Percentiles rank a stretch among this genome's conserved stretches.
phyloP scores from a whole-genome alignment of 2,797 vertebrate genomes.

The Cichlasoma orientale region DNA sequence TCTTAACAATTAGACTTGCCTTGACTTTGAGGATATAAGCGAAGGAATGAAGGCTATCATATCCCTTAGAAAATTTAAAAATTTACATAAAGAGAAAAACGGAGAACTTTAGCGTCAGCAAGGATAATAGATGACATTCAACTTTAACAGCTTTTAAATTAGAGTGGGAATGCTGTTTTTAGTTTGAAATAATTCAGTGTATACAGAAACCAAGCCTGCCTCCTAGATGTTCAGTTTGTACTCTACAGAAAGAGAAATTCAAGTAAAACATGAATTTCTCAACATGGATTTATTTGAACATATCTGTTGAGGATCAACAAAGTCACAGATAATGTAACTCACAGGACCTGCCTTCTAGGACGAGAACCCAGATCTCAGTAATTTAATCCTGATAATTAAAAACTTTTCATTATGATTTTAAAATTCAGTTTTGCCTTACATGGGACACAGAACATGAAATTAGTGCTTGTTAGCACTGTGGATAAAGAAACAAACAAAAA shows the following conservation, averaged over 20 bases:
- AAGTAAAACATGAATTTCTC: neutral
- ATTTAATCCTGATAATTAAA: neutral
- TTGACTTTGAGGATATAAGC: conserved; percentile 11
- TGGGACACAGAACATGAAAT: neutral
- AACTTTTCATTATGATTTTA: neutral
- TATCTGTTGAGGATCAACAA: neutral
- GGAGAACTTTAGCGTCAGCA: neutral
- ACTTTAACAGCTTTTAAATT: neutral
- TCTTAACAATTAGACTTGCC: neutral
- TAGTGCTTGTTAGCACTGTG: neutral
- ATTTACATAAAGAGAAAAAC: neutral
- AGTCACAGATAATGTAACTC: neutral
- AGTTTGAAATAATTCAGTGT: neutral
- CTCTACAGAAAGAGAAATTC: too few relatives aligned
- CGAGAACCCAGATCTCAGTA: neutral
- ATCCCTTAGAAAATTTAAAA: neutral
- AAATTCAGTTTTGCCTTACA: neutral
- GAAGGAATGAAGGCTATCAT: neutral
- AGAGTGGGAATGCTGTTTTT: neutral
- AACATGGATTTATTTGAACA: neutral
- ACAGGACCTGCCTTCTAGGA: too few relatives aligned
- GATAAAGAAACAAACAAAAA: neutral
- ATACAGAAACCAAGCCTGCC: neutral
- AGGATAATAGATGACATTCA: neutral
- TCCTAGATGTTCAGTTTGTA: neutral